Base-by-base conservation (phyloP, 2,797 vertebrate genomes). In the Molossus alvarezi region DNA sequence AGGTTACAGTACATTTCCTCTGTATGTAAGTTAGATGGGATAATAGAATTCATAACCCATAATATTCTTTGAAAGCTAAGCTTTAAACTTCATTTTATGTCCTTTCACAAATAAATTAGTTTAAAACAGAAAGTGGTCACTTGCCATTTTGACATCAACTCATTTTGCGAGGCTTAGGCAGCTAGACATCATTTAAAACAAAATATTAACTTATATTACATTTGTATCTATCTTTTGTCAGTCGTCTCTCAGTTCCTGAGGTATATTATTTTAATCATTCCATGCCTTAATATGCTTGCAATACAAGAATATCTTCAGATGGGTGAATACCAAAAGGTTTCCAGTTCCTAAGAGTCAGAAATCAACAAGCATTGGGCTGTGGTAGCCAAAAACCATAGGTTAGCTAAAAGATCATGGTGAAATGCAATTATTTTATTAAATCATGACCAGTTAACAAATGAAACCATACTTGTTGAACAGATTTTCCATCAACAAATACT, bases 241-340 rank as follows among this genome's bases (percentile, higher is more conserved):
- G 99, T 99, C 99, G 99, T 99, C 99, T 99, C 98, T 99, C 99
- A 99, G 99, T 99, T 99, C 99, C 99, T 98, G 99, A 99, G 99
- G 99, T 99, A 99, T 99, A 99, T 99, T 99, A 99, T 99, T 99
- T 99, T 99, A 99, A 99, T 99, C 99, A 99, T 99, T 99, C 99
- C 99, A 99, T 99, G 99, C 99, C 99, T 99, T 99, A 99, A 99
- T 99, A 99, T 99, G 99, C 99, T 99, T 99, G 99, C 99, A 99
- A 98, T 99, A 99, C 99, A 98, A 99, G 98, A 99, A 99, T 98
- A 98, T 98, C 98, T 98, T 98, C 98, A 97, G 53, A 98, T 97
- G 98, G 98, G 98, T 98, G 98, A 98, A 98, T 95, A 98, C 95
- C 94, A 98, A 98, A 98, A 98, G 98, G 97, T 98, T 98, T 98